phyloP scores from a whole-genome alignment of 1,140 invertebrate genomes.

The Drosophila santomea region DNA sequence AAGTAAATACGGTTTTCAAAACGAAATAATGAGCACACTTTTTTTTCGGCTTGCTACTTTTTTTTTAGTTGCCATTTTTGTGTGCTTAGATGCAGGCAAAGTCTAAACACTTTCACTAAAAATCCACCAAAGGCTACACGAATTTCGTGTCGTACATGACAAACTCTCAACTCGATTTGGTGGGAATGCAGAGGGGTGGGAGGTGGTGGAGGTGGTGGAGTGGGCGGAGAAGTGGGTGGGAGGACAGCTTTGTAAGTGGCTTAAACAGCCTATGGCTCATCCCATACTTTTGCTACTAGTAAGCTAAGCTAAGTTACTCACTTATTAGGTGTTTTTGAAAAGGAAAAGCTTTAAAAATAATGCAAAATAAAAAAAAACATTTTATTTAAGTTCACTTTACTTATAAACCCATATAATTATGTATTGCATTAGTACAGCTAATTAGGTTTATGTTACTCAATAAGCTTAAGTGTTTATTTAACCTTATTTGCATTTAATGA shows the following conservation, averaged over 20 bases:
- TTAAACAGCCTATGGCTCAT: constrained; percentile 7
- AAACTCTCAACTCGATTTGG: constrained; percentile 39
- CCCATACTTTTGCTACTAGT: background rate
- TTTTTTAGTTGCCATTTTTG: background rate
- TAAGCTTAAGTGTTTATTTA: no score
- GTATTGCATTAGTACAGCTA: no score
- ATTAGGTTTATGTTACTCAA: no score
- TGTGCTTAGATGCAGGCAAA: constrained; percentile 42
- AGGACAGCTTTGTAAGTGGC: constrained; percentile 5
- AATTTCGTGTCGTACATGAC: constrained; percentile 59
- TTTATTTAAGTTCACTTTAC: no score
- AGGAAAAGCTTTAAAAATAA: no score
- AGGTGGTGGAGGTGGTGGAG: background rate
- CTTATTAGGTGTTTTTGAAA: background rate
- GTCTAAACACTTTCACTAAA: constrained; percentile 65
- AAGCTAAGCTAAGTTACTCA: background rate
- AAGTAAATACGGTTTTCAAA: constrained; percentile 52
- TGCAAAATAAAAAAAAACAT: no score
- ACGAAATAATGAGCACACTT: constrained; percentile 64
- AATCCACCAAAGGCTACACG: constrained; percentile 52
- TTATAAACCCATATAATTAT: no score
- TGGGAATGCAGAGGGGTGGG: no score
- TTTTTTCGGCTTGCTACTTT: constrained; percentile 2
- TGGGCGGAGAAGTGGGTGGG: constrained; percentile 16
- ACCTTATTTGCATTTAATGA: no score